A percentile compares a stretch with the other conserved stretches of the same genome.
These are phyloP conservation scores for Cryptocephalus moraei DNA, from an alignment of 2,888 invertebrate genomes.

Conservation along the genomic window DNA sequence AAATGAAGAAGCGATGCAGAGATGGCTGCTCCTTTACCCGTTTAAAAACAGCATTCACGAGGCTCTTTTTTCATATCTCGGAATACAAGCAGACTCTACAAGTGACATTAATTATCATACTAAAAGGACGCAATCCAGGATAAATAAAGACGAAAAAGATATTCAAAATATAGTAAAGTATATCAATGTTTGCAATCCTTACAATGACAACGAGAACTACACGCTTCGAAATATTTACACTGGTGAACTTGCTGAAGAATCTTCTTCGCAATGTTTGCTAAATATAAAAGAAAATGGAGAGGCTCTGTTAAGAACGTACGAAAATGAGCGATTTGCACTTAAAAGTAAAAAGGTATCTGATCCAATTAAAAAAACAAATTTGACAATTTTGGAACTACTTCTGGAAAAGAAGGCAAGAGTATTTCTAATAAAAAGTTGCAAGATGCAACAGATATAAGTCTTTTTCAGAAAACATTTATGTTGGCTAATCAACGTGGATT, in stretches of 20 bases:
- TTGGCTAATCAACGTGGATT: too few relatives aligned
- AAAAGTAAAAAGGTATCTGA: not conserved
- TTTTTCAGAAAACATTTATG: too few relatives aligned
- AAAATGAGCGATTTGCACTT: slow-evolving; percentile 5
- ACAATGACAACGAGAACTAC: too few relatives aligned
- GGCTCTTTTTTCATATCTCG: slow-evolving; percentile 8
- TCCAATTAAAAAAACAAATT: not conserved
- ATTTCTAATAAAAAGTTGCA: not conserved
- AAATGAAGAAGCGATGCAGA: slow-evolving; percentile 21
- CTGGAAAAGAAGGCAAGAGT: not conserved
- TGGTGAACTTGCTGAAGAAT: slow-evolving; percentile 11
- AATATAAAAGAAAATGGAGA: slow-evolving; percentile 11
- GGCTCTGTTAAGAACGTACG: slow-evolving; percentile 9
- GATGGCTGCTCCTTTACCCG: slow-evolving; percentile 14
- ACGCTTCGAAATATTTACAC: slow-evolving; percentile 12
- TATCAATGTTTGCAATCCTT: slow-evolving; percentile 12
- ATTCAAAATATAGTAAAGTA: slow-evolving; percentile 13
- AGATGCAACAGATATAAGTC: not conserved
- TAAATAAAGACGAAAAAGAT: slow-evolving; percentile 16
- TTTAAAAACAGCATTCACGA: slow-evolving; percentile 2
- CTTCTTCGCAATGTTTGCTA: slow-evolving; percentile 8
- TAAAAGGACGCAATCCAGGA: slow-evolving; percentile 16
- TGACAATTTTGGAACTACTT: not conserved
- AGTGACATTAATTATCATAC: slow-evolving; percentile 15
- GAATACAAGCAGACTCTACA: slow-evolving; percentile 11